phyloP scores from a whole-genome alignment of 37 sponge, comb jelly and placozoan species.

The Eunapius fragilis region DNA sequence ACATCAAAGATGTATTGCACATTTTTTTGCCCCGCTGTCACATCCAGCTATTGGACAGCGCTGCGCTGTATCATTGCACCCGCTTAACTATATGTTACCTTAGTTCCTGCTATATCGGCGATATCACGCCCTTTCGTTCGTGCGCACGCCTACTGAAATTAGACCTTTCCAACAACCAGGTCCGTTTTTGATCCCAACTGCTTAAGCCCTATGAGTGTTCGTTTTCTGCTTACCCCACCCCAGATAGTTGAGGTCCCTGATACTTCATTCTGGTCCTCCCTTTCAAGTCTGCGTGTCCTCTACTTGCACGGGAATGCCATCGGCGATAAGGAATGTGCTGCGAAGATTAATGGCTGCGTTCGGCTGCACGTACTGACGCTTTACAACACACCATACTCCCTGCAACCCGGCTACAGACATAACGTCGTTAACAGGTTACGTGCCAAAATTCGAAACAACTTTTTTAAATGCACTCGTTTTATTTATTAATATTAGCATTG shows the following conservation, averaged over 20 bases:
- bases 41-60: constrained; percentile 47
- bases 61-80: constrained; percentile 39
- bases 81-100: constrained; percentile 67
- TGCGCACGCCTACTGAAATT: constrained; percentile 77
- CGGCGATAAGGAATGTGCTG: constrained; percentile 1
- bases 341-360: constrained; percentile 28
- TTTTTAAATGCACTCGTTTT: neutral
- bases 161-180: constrained; percentile 85
- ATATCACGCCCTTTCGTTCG: constrained; percentile 66
- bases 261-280: constrained; percentile 55
- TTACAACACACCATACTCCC: constrained; percentile 74
- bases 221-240: no score
- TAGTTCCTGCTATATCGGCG: constrained; percentile 47
- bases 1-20: constrained; percentile 13
- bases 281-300: constrained; percentile 60
- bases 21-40: constrained; percentile 14
- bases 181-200: neutral
- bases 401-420: constrained; percentile 73
- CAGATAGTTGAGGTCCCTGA: constrained; percentile 64
- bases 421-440: constrained; percentile 77
- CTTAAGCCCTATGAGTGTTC: no score
- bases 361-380: constrained; percentile 71
- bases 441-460: neutral
- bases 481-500: constrained; percentile 32
- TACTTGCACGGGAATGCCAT: constrained; percentile 76